Base-by-base conservation (phyloP, 2,113 vertebrate genomes). In the Poeciliopsis occidentalis region DNA sequence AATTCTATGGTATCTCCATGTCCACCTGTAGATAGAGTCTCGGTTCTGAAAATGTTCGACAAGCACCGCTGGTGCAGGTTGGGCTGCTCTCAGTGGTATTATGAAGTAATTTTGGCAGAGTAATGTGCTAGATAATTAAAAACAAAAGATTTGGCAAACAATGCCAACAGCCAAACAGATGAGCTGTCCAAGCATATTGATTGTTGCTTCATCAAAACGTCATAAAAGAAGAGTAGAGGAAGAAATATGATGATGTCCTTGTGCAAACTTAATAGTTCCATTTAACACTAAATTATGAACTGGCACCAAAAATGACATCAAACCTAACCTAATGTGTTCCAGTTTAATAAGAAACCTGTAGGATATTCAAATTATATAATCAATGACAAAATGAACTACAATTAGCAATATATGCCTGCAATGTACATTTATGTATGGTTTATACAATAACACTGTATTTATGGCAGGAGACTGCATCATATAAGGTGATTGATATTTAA, bases 1-100 rank as follows among this genome's bases (percentile, higher is more conserved):
- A 94, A 89, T 79, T 88, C 74, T 47, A 73, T 85, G 89, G 89
- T 89, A 87, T 92, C 72, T 79, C 88, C 47, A 41, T 79, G 85
- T 79, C 77, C 79, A 60, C 65, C 75, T 75, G 73, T 19, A 57
- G 51, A 10, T 57, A 57, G 51, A 54, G 22, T 8, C 22, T n/a
- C 0, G 8, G 51, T 24, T 22, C 5, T 6, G 15, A 47, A 47
- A 47, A 5, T 47, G 44, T 19, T 15, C 44, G 3, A n/a, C 22
- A 57, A 57, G 51, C 51, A 57, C 2, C 7, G 10, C 51, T 57
- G 24, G 51, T 24, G 51, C 24, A 7, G 24, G 17, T 24, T 24
- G 24, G 22, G 2, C 51, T 57, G 5, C 51, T 17, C 24, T 24
- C 51, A n/a, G 47, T 24, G 47, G 22, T 54, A 54, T 3, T 57